phyloP scores from a whole-genome alignment of 2,888 invertebrate genomes.

The Matsumyia berberina region DNA sequence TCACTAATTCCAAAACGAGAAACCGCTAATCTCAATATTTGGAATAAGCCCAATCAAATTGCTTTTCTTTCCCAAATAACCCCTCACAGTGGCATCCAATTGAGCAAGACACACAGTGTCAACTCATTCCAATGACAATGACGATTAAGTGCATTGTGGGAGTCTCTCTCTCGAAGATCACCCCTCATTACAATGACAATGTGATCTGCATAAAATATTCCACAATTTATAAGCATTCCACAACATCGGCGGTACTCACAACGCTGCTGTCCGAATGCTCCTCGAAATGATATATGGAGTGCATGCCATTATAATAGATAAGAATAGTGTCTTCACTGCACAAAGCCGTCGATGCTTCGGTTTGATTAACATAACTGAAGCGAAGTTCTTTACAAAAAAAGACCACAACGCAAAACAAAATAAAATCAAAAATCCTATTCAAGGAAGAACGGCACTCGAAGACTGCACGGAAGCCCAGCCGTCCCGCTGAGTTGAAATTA shows the following conservation, averaged over 20 bases:
- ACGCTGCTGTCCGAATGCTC: conserved; percentile 63
- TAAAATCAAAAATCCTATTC: conserved; percentile 31
- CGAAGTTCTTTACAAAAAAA: conserved; percentile 58
- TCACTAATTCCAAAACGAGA: conserved; percentile 32
- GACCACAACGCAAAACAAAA: conserved; percentile 32
- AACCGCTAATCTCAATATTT: conserved; percentile 73
- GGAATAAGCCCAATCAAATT: conserved; percentile 68
- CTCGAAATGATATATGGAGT: conserved; percentile 61
- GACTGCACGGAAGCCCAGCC: conserved; percentile 54
- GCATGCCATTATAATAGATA: conserved; percentile 67
- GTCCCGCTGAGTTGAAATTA: conserved; percentile 51
- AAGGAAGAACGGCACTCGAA: conserved; percentile 25
- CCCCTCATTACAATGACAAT: conserved; percentile 73
- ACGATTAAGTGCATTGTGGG: conserved; percentile 66
- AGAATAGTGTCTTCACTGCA: conserved; percentile 50
- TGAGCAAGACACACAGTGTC: conserved; percentile 15
- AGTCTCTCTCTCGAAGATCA: conserved; percentile 61
- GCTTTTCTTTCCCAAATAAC: conserved; percentile 19
- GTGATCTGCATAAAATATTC: conserved; percentile 70
- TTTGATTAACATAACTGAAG: conserved; percentile 67
- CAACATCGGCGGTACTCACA: conserved; percentile 18
- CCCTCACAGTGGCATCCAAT: conserved; percentile 55
- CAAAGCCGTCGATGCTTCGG: conserved; percentile 35
- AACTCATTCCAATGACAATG: conserved; percentile 49
- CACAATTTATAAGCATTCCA: conserved; percentile 54